These are phyloP conservation scores for Catharus ustulatus DNA, from an alignment of 2,797 vertebrate species.

Conservation along the genomic window DNA sequence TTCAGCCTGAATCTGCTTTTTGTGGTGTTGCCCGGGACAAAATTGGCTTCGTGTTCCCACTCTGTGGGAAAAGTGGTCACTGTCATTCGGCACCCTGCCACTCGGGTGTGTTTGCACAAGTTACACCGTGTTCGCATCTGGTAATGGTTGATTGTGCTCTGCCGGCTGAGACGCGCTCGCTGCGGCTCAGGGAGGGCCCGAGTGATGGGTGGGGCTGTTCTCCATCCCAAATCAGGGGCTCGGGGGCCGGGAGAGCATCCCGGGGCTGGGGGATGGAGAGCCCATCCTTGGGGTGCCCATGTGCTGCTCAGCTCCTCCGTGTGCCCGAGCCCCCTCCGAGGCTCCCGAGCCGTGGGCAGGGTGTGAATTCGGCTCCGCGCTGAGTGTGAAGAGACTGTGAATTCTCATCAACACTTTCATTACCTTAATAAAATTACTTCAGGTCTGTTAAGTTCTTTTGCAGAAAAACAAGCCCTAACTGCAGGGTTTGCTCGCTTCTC, in stretches of 20 bases:
- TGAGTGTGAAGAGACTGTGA: conserved; percentile 37
- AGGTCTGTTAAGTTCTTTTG: neutral
- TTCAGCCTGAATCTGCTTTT: fast-evolving
- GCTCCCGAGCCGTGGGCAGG: conserved; percentile 3
- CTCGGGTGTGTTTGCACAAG: fast-evolving
- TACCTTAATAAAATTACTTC: conserved; percentile 43
- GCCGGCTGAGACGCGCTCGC: no score
- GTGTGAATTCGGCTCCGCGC: neutral
- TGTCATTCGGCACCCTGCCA: fast-evolving
- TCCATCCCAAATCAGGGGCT: fast-evolving
- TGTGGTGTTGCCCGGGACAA: neutral
- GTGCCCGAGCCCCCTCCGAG: neutral
- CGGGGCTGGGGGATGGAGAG: neutral
- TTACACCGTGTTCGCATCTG: fast-evolving
- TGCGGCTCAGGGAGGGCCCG: fast-evolving
- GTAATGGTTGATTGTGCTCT: neutral
- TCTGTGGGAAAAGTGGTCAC: fast-evolving
- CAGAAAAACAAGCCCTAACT: conserved; percentile 3
- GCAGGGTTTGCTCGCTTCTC: neutral
- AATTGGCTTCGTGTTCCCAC: fast-evolving
- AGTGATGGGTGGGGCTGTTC: fast-evolving
- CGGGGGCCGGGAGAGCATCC: fast-evolving
- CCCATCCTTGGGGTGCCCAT: fast-evolving
- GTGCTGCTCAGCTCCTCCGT: fast-evolving
- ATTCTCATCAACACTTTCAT: conserved; percentile 26